Conservation (phyloP, 1,140 invertebrate species). For the Eriosoma lanigerum region DNA sequence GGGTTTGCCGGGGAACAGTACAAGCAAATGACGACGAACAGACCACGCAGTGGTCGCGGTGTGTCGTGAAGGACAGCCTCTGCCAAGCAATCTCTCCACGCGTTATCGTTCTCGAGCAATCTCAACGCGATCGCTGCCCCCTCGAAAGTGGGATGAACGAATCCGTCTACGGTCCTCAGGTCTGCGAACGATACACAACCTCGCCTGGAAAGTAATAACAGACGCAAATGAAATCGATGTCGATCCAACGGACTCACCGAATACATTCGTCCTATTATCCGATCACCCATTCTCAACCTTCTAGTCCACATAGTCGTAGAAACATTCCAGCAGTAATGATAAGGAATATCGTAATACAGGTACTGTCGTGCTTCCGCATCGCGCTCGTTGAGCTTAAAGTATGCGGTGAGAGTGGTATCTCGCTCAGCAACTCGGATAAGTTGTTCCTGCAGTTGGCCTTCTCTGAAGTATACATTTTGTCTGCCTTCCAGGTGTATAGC, state of each 20-base stretch:
- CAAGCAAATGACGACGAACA: not conserved
- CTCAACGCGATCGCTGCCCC: constrained; percentile 55
- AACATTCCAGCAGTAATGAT: not conserved
- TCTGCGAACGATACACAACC: constrained; percentile 59
- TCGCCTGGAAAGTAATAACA: constrained; percentile 59
- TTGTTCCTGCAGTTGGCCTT: not conserved
- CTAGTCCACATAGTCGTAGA: not conserved
- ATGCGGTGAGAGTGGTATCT: not conserved
- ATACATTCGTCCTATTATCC: constrained; percentile 57
- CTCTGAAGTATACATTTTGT: constrained; percentile 7
- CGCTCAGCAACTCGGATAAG: too few relatives aligned
- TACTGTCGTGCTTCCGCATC: not conserved
- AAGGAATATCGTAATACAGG: constrained; percentile 3
- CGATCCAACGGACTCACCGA: constrained; percentile 57
- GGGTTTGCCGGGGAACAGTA: not conserved
- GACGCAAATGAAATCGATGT: constrained; percentile 58
- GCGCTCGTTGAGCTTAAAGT: not conserved
- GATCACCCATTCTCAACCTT: too few relatives aligned
- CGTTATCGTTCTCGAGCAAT: constrained; percentile 57
- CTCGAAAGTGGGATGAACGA: constrained; percentile 55
- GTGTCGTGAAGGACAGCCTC: not conserved
- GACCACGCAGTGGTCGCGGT: not conserved
- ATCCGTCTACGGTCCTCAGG: constrained; percentile 57
- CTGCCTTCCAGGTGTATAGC: constrained; percentile 55
- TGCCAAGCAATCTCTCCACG: not conserved